These are phyloP conservation scores for Euzetes globulus DNA, from an alignment of 2,888 invertebrate species.

Conservation along the genomic window DNA sequence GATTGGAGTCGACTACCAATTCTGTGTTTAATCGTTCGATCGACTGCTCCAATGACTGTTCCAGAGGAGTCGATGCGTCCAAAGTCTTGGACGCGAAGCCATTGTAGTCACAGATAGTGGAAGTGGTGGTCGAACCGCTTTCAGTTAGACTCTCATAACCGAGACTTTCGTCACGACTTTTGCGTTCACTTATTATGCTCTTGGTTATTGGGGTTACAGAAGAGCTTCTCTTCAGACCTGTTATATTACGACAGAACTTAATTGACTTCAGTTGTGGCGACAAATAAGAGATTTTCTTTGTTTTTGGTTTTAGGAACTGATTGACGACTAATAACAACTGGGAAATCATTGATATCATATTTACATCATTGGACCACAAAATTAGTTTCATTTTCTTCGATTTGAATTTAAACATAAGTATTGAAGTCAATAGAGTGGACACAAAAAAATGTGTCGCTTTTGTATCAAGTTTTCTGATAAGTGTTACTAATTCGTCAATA, in stretches of 20 bases:
- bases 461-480: constrained; percentile 14
- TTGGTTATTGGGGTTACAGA: constrained; percentile 1
- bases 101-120: constrained; percentile 23
- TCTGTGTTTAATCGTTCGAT: not conserved
- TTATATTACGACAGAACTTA: constrained; percentile 11
- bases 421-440: constrained; percentile 11
- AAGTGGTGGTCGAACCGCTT: constrained; percentile 3
- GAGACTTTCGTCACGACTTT: constrained; percentile 34
- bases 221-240: not conserved
- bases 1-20: not conserved
- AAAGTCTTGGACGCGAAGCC: constrained; percentile 4
- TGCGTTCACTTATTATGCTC: constrained; percentile 27
- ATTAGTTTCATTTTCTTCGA: constrained; percentile 20
- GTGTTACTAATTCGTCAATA: constrained; percentile 1
- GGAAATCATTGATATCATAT: not conserved
- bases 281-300: not conserved
- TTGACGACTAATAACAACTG: constrained; percentile 14
- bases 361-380: constrained; percentile 26
- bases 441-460: constrained; percentile 25
- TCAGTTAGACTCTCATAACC: constrained; percentile 33
- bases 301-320: constrained; percentile 19
- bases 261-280: constrained; percentile 14
- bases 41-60: constrained; percentile 12
- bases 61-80: constrained; percentile 13
- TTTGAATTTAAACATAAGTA: constrained; percentile 17